These are phyloP conservation scores for Dendrolimus houi DNA, from an alignment of 2,888 invertebrate species.

Conservation along the genomic window DNA sequence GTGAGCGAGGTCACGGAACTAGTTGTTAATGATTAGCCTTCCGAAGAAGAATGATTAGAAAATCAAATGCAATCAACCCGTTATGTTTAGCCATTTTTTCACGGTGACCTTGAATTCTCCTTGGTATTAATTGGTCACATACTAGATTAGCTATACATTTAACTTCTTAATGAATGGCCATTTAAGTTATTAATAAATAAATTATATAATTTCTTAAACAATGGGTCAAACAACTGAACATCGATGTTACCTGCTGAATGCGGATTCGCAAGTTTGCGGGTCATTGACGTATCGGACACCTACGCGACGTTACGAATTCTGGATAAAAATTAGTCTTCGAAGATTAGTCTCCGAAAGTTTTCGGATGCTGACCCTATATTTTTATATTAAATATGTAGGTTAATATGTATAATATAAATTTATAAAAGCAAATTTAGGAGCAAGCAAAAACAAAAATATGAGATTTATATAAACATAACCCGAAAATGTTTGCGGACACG, in stretches of 20 bases:
- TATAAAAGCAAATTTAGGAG: not conserved
- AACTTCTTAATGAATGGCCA: no score
- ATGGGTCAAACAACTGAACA: conserved; percentile 32
- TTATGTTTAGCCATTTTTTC: no score
- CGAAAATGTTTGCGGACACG: conserved; percentile 61
- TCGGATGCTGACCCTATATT: not conserved
- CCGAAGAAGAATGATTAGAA: conserved; percentile 54
- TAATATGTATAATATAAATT: not conserved
- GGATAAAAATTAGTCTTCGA: conserved; percentile 38
- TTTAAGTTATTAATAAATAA: no score
- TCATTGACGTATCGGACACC: conserved; percentile 72
- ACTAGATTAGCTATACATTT: no score
- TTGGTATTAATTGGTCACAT: no score
- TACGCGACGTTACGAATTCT: conserved; percentile 42
- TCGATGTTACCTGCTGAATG: conserved; percentile 59
- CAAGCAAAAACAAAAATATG: conserved; percentile 30
- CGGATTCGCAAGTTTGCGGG: conserved; percentile 70
- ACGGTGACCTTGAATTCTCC: no score
- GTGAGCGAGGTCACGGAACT: conserved; percentile 77
- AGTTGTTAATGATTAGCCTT: conserved; percentile 74
- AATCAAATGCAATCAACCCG: no score
- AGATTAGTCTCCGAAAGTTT: conserved; percentile 12
- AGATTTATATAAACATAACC: conserved; percentile 48
- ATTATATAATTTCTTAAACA: conserved; percentile 17
- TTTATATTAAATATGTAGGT: conserved; percentile 6